Base-by-base conservation (phyloP, 2,888 invertebrate species). In the Platerodrilus igneus region DNA sequence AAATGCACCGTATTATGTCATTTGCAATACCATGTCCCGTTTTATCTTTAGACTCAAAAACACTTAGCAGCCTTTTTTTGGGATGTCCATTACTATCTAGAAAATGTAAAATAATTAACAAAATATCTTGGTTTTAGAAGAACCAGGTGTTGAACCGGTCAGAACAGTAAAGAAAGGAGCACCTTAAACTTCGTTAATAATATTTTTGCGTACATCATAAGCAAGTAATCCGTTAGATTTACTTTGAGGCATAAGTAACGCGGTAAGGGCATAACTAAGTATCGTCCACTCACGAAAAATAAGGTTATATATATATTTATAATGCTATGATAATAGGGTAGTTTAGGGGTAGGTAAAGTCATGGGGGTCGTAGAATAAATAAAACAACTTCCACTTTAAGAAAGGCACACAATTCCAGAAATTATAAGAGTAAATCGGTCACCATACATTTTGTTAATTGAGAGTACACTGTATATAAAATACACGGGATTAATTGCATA, bases 101-200 rank as follows among this genome's bases (percentile, higher is more conserved):
- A 10, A 6, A 11, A 5, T 22, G 21, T 7, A 30, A 8, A 8
- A 9, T 11, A 7, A 19, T 15, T 14, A 22, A 10, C 3, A 31
- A 2, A 6, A 10, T 31, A 14, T 21, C 31, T 22, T 21, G 5
- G n/a, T 31, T n/a, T n/a, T 19, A 9, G 31, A 13, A 8, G 20
- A 8, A 15, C 14, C 31, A 9, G 31, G 31, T 3, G 31, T 31
- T 8, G 31, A 14, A 14, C 22, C 31, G n/a, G 22, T 15, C 21
- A 31, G 4, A 2, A 31, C 31, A 7, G 31, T 14, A 21, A 13
- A 21, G 15, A 21, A 8, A 8, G 1, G 6, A 8, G 19, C 14
- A n/a, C 8, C 14, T 13, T 18, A 19, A n/a, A 31, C n/a, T 31
- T 31, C 31, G 2, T 31, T 20, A 6, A 21, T 15, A 7, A 31